Evolutionary conservation across 2,888 invertebrate species (phyloP).

Genomic region (Ormyrus pomaceus): DNA sequence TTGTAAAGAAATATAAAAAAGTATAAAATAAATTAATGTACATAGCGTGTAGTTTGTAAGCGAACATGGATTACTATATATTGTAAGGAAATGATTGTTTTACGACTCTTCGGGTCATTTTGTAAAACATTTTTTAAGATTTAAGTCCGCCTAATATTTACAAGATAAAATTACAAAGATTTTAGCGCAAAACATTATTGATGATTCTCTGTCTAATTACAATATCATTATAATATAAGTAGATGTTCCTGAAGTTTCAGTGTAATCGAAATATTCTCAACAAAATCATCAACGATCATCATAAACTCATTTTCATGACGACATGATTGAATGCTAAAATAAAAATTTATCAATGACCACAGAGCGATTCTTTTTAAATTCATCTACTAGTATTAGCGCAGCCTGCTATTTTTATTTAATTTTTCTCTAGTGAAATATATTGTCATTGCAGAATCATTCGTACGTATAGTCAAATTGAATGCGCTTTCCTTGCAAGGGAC

Average conservation of each 20-base stretch:
- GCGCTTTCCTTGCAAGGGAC: slow-evolving; percentile 26
- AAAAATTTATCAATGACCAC: slow-evolving; percentile 15
- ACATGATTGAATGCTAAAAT: slow-evolving; percentile 27
- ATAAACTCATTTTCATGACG: slow-evolving; percentile 21
- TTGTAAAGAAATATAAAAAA: slow-evolving; percentile 61
- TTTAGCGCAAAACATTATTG: slow-evolving; percentile 23
- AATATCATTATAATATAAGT: slow-evolving; percentile 28
- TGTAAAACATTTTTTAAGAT: slow-evolving; percentile 48
- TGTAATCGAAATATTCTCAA: slow-evolving; percentile 23
- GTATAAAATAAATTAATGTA: slow-evolving; percentile 44
- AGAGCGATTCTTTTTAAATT: slow-evolving; percentile 18
- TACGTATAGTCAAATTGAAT: slow-evolving; percentile 4
- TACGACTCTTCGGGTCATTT: slow-evolving; percentile 51
- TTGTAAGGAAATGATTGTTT: slow-evolving; percentile 48
- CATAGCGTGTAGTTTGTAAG: slow-evolving; percentile 53
- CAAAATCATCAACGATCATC: slow-evolving; percentile 32
- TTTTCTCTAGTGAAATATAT: neutral
- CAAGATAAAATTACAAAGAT: slow-evolving; percentile 21
- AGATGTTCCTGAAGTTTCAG: slow-evolving; percentile 48
- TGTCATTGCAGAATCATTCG: slow-evolving; percentile 21
- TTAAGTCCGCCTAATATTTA: slow-evolving; percentile 52
- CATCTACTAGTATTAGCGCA: neutral
- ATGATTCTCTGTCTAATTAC: slow-evolving; percentile 13
- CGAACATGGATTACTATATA: slow-evolving; percentile 46
- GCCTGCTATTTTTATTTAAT: slow-evolving; percentile 22